Evolutionary conservation across 2,888 invertebrate genomes (phyloP).

Genomic region (Perizoma affinitatum): DNA sequence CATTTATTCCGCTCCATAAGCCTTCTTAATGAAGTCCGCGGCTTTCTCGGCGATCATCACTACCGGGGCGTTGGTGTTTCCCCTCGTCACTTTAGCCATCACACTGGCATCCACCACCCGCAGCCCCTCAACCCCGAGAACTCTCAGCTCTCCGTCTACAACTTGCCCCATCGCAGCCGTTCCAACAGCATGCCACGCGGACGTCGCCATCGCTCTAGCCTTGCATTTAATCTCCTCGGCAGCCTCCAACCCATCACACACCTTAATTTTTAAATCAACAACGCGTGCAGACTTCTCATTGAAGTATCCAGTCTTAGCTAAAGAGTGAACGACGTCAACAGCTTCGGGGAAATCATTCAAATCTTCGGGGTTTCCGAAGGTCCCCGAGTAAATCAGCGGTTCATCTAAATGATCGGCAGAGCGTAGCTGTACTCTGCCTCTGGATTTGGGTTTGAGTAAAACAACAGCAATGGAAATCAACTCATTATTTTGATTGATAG

Average conservation of each 20-base stretch:
- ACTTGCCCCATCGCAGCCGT: conserved; percentile 68
- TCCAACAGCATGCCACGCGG: conserved; percentile 74
- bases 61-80: conserved; percentile 72
- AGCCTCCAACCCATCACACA: conserved; percentile 49
- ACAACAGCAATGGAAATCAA: conserved; percentile 61
- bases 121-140: conserved; percentile 53
- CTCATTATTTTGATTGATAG: conserved; percentile 53
- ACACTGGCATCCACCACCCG: conserved; percentile 71
- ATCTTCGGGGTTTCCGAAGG: conserved; percentile 57
- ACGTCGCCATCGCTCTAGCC: conserved; percentile 55
- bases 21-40: conserved; percentile 61
- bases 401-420: conserved; percentile 52
- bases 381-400: conserved; percentile 65
- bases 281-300: conserved; percentile 51
- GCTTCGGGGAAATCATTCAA: conserved; percentile 56
- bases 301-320: conserved; percentile 61
- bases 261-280: conserved; percentile 51
- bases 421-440: conserved; percentile 57
- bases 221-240: conserved; percentile 74
- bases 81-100: conserved; percentile 64
- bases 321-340: conserved; percentile 49
- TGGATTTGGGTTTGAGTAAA: conserved; percentile 65
- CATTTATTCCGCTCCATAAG: conserved; percentile 37
- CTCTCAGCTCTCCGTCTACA: conserved; percentile 55
- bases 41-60: conserved; percentile 73